phyloP scores from a whole-genome alignment of 1,140 invertebrate species.

The Zaprionus inermis region DNA sequence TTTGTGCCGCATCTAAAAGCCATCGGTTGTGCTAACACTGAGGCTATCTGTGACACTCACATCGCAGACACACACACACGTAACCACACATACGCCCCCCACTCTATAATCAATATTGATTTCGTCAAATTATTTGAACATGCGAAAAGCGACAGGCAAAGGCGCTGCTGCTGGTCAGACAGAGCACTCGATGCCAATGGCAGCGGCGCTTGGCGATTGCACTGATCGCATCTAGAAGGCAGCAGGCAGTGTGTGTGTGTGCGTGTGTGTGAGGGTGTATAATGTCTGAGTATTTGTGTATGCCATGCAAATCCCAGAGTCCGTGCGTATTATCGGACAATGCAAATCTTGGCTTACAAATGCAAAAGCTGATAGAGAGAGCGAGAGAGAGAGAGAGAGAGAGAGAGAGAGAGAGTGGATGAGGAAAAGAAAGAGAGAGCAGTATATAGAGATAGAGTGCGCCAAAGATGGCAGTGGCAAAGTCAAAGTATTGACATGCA shows the following conservation, averaged over 20 bases:
- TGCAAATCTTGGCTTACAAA: slow-evolving; percentile 35
- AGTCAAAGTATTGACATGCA: slow-evolving; percentile 2
- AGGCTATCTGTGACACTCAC: background rate
- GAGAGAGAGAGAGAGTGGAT: background rate
- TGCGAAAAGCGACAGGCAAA: slow-evolving; percentile 18
- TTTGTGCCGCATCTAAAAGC: background rate
- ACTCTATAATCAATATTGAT: slow-evolving; percentile 39
- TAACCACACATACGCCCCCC: background rate
- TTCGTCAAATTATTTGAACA: slow-evolving; percentile 31
- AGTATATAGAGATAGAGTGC: background rate
- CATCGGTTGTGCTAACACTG: background rate
- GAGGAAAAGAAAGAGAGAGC: background rate
- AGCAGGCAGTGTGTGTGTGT: background rate
- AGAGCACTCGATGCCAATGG: slow-evolving; percentile 37
- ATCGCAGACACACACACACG: background rate
- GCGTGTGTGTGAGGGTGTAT: slow-evolving; percentile 7
- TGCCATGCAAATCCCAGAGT: slow-evolving; percentile 28
- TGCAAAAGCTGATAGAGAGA: slow-evolving; percentile 10
- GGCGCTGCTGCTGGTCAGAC: slow-evolving; percentile 38
- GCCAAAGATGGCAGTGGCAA: background rate
- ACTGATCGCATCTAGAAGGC: slow-evolving; percentile 24
- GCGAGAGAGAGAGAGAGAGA: background rate
- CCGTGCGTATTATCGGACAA: slow-evolving; percentile 31
- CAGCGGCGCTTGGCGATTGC: slow-evolving; percentile 14
- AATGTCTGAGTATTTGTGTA: slow-evolving; percentile 3